Base-by-base conservation (phyloP, 2,113 vertebrate genomes). In the Oncorhynchus nerka region DNA sequence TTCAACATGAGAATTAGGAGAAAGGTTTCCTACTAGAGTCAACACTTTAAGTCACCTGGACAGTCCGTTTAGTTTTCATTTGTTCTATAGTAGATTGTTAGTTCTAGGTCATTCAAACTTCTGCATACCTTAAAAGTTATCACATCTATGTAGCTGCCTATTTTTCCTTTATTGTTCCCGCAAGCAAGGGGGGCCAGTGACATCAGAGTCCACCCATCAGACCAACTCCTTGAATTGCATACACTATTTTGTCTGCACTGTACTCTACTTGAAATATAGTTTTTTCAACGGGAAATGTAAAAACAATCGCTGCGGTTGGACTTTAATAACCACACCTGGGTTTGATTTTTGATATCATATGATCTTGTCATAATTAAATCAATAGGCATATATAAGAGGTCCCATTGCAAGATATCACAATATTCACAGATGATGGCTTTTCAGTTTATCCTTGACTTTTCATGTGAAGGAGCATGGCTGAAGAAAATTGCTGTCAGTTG, bases 1-100 rank as follows among this genome's bases (percentile, higher is more conserved):
- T 87, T 82, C 84, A 84, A 90, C 90, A 83, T 81, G 84, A 76
- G 89, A 88, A 94, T 90, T 85, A 86, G 73, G 78, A 82, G 86
- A 82, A 51, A 26, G 4, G 13, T 39, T 39, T 39, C 34, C 34
- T 39, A 39, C 34, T 9, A 39, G 8, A 39, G 39, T 39, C 39
- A 39, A 39, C 39, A 7, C 2, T 9, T 39, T 9, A 39, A 39
- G 39, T 39, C 39, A 39, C 39, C 39, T 39, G 39, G 39, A 9
- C 9, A 2, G 39, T 39, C 8, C 2, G 39, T 39, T 39, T 39
- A 39, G 8, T 39, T 39, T 39, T 39, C 8, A 39, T 45, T 45
- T 74, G 39, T 45, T 45, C 39, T 55, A 55, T 5, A 1, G 1
- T 4, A 55, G 1, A 55, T 55, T 55, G 16, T 55, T 55, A 11